Evolutionary conservation across 2,888 invertebrate species (phyloP).

Genomic region (Cataglyphis albicans): DNA sequence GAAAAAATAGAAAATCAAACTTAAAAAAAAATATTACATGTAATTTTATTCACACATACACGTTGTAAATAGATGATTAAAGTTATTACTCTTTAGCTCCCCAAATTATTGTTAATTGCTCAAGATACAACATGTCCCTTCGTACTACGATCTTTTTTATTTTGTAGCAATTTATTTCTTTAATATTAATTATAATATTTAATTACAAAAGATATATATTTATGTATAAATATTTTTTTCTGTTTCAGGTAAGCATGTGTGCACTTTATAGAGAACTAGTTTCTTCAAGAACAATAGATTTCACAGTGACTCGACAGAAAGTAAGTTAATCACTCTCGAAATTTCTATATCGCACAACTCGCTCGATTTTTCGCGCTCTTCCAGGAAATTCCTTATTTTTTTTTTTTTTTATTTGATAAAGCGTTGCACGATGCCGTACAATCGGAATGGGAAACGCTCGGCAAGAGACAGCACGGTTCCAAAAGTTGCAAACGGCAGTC

Average conservation of each 20-base stretch:
- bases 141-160: too few species aligned
- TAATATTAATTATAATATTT: not conserved
- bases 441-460: slow-evolving; percentile 57
- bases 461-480: slow-evolving; percentile 41
- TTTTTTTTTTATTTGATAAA: slow-evolving; percentile 37
- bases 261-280: not conserved
- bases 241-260: slow-evolving; percentile 80
- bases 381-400: not conserved
- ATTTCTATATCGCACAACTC: slow-evolving; percentile 25
- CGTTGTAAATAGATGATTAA: not conserved
- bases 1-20: not conserved
- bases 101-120: not conserved
- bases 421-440: slow-evolving; percentile 35
- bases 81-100: not conserved
- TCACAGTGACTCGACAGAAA: slow-evolving; percentile 20
- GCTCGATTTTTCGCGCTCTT: slow-evolving; percentile 20
- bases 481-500: slow-evolving; percentile 52
- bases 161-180: not conserved
- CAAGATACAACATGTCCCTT: not conserved
- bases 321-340: slow-evolving; percentile 44
- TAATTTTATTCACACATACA: not conserved
- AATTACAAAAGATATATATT: not conserved
- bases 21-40: not conserved
- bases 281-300: not conserved
- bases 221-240: slow-evolving; percentile 60